Evolutionary conservation across 1,140 invertebrate genomes (phyloP).

Genomic region (Aphelinus certus): DNA sequence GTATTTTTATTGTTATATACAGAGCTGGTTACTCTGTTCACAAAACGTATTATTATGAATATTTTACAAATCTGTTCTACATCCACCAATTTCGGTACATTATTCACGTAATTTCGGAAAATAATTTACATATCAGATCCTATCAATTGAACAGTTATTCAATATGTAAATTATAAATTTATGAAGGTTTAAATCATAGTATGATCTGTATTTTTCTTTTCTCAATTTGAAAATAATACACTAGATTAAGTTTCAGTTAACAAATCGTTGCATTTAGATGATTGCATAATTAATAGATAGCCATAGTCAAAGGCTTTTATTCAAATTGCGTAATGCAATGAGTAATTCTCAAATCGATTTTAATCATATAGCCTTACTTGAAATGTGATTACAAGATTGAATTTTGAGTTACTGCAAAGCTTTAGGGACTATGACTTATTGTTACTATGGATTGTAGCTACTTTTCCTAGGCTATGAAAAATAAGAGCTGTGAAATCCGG

Average conservation of each 20-base stretch:
- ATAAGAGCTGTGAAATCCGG: constrained; percentile 33
- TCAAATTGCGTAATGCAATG: too few species aligned
- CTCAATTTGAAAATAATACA: not conserved
- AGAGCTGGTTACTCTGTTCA: constrained; percentile 8
- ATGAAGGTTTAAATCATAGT: too few species aligned
- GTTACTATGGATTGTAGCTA: constrained; percentile 20
- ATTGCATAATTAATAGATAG: too few species aligned
- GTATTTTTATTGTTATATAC: not conserved
- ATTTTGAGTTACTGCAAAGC: not conserved
- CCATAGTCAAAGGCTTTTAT: too few species aligned
- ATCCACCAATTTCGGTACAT: not conserved
- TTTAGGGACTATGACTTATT: not conserved
- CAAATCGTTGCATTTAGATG: constrained; percentile 9
- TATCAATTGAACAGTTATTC: not conserved
- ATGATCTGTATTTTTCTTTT: too few species aligned
- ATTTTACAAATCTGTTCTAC: not conserved
- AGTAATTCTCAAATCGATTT: too few species aligned
- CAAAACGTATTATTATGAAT: constrained; percentile 8
- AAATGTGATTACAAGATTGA: too few species aligned
- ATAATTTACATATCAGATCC: too few species aligned
- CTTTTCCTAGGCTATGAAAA: constrained; percentile 14
- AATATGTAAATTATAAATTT: not conserved
- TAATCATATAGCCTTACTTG: too few species aligned
- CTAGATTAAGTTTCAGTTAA: constrained; percentile 5
- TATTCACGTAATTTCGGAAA: not conserved